These are phyloP conservation scores for Galerucella nymphaeae DNA, from an alignment of 2,888 invertebrate genomes.

Conservation along the genomic window DNA sequence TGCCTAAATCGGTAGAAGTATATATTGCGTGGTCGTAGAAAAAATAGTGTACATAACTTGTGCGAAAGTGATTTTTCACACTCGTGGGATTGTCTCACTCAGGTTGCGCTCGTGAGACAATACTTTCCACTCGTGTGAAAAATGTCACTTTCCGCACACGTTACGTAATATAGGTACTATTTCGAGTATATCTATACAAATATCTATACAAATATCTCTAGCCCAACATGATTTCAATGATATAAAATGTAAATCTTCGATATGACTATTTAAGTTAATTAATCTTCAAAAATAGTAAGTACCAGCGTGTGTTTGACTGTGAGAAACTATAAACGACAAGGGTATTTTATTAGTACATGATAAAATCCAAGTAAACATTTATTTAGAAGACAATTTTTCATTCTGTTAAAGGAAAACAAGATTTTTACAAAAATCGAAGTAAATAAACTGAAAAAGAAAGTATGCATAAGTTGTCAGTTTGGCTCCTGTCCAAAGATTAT, in stretches of 20 bases:
- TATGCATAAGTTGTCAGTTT: neutral
- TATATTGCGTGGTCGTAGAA: too few relatives aligned
- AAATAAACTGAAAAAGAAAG: neutral
- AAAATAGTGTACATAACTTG: too few relatives aligned
- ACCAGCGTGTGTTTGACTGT: slow-evolving; percentile 12
- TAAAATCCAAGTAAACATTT: slow-evolving; percentile 1
- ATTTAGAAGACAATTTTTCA: neutral
- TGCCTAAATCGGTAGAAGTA: too few relatives aligned
- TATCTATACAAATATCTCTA: neutral
- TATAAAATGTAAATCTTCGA: neutral
- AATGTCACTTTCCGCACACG: too few relatives aligned
- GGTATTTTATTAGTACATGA: slow-evolving; percentile 10
- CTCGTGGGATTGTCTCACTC: too few relatives aligned
- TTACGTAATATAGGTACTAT: too few relatives aligned
- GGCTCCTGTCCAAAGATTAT: neutral
- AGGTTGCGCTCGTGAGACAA: too few relatives aligned
- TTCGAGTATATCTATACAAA: neutral
- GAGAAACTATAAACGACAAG: slow-evolving; percentile 8
- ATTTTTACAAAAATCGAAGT: neutral
- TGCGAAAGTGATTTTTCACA: too few relatives aligned
- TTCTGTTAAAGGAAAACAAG: neutral
- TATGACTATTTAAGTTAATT: neutral
- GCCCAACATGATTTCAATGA: neutral
- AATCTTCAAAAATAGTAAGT: neutral
- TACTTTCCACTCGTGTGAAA: too few relatives aligned